Evolutionary conservation across 2,797 vertebrate genomes (phyloP).

Genomic region (Aphelocoma californica): DNA sequence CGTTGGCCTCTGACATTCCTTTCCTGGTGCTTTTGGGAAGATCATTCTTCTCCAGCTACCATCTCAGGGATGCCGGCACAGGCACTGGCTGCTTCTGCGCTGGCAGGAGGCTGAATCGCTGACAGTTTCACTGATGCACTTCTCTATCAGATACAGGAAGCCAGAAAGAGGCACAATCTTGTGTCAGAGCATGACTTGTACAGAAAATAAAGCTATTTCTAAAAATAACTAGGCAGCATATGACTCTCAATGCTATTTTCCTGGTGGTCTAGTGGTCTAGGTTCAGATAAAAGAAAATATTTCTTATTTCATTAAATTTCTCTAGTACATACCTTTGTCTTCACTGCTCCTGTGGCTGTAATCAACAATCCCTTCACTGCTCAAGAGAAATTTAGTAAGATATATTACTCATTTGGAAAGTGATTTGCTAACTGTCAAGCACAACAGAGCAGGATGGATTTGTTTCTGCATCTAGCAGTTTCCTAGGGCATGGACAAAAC

Average conservation of each 20-base stretch:
- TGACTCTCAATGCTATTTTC: background rate
- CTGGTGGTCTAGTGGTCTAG: background rate
- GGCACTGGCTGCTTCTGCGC: background rate
- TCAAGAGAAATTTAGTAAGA: background rate
- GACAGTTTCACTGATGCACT: background rate
- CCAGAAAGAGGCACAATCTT: background rate
- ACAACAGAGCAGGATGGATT: background rate
- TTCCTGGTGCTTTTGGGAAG: background rate
- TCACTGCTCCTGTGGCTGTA: background rate
- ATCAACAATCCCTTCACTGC: background rate
- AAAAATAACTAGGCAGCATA: background rate
- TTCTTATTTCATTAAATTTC: background rate
- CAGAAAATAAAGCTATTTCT: background rate
- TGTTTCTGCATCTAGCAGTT: background rate
- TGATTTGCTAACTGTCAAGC: background rate
- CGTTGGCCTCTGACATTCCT: background rate
- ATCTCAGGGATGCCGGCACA: background rate
- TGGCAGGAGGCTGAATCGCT: conserved; percentile 35
- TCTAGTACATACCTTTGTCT: background rate
- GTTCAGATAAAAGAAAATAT: background rate
- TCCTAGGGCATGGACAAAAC: background rate
- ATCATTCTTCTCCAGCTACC: background rate
- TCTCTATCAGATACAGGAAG: background rate
- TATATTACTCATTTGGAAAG: background rate
- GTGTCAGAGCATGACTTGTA: background rate